These are phyloP conservation scores for Strigamia transsilvanica DNA, from an alignment of 2,888 invertebrate species.

Conservation along the genomic window DNA sequence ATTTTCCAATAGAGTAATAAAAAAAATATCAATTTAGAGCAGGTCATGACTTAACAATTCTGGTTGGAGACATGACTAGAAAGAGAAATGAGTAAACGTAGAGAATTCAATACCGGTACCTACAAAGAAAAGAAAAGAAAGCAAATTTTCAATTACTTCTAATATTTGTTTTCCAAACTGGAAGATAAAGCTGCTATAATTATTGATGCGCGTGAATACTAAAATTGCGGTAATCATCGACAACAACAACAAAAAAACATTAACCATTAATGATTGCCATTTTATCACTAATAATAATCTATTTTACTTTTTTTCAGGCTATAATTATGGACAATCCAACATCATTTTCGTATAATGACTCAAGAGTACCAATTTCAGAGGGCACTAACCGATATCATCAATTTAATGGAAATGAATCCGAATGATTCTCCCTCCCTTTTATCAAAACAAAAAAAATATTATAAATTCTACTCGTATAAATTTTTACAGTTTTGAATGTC, in stretches of 20 bases:
- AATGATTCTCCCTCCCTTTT: neutral
- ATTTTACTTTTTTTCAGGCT: neutral
- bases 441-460: neutral
- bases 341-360: constrained; percentile 4
- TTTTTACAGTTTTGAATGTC: neutral
- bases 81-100: neutral
- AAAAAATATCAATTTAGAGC: neutral
- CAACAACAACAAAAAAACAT: neutral
- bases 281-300: neutral
- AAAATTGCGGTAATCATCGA: neutral
- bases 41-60: neutral
- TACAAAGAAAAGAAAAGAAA: neutral
- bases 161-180: neutral
- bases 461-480: neutral
- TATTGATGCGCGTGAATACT: neutral
- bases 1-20: constrained; percentile 13
- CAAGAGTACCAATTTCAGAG: neutral
- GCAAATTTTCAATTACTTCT: neutral
- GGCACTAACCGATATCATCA: neutral
- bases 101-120: neutral
- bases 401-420: constrained; percentile 12
- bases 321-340: constrained; percentile 26
- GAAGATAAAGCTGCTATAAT: neutral
- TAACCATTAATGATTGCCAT: neutral
- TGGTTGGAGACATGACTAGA: neutral